Base-by-base conservation (phyloP, 2,888 invertebrate genomes). In the Creontiades dilutus region DNA sequence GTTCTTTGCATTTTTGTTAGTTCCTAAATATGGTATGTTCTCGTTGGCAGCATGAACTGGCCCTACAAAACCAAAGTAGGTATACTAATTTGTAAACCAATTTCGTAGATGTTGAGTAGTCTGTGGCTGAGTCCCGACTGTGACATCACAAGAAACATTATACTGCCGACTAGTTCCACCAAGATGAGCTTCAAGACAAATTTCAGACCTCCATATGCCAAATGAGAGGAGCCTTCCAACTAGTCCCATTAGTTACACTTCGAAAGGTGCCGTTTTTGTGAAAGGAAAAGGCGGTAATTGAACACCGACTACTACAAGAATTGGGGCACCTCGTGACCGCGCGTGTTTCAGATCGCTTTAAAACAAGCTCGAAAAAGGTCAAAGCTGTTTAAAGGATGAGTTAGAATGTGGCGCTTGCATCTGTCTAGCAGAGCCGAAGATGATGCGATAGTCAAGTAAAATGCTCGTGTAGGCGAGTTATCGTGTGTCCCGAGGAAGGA, bases 271-370 rank as follows among this genome's bases (percentile, higher is more conserved):
- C 68, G 23, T 68, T 68, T n/a, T 68, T 12, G 23, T 19, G 23
- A 23, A 13, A 23, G 68, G 27, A 68, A 68, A 68, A 68, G 27
- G 12, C 68, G 23, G 23, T 68, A 23, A 68, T 68, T 23, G 68
- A 23, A 68, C 23, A 23, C 19, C 19, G 27, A 11, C 68, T 23
- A 68, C 37, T 19, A 23, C 5, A 23, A 68, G 23, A 68, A 68
- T 68, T 68, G 68, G 68, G 68, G 68, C 68, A 68, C 68, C 37
- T 37, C 23, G 23, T 68, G 68, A 68, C 23, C 68, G 23, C 68
- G 68, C 68, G 68, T 68, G 68, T 68, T 68, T 68, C 68, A 68
- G 68, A 68, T 68, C 68, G 23, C 68, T 68, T 68, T 11, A 23
- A 27, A 68, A 68, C 19, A 19, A 23, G 23, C 19, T 68, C 23